These are phyloP conservation scores for Anarsia innoxiella DNA, from an alignment of 2,888 invertebrate genomes.

Conservation along the genomic window DNA sequence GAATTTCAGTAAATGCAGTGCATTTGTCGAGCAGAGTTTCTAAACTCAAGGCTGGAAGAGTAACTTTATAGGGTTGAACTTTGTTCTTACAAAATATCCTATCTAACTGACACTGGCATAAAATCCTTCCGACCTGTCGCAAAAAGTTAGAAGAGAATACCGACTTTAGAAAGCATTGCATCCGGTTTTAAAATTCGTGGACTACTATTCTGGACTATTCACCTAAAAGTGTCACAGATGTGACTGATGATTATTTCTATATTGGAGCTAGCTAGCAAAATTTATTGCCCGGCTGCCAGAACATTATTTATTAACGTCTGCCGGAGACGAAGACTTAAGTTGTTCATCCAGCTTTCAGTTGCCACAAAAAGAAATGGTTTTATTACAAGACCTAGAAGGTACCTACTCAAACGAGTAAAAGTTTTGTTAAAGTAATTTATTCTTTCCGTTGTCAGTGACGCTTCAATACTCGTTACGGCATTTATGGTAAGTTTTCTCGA, in stretches of 20 bases:
- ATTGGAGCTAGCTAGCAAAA: not conserved
- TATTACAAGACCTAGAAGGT: too few species aligned
- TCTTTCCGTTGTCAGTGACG: too few species aligned
- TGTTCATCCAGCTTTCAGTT: conserved; percentile 7
- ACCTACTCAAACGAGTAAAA: too few species aligned
- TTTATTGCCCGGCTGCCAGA: conserved; percentile 5
- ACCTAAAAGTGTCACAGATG: not conserved
- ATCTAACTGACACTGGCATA: too few species aligned
- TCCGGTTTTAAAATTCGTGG: not conserved
- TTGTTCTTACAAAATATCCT: not conserved
- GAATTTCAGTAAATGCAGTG: conserved; percentile 9
- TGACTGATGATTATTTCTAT: conserved; percentile 5
- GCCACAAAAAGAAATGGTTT: too few species aligned
- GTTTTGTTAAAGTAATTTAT: too few species aligned
- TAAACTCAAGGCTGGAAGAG: not conserved
- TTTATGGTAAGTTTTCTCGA: too few species aligned
- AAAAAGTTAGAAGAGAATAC: too few species aligned
- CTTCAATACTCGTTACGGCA: too few species aligned
- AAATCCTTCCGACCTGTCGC: too few species aligned
- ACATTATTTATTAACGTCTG: conserved; percentile 5
- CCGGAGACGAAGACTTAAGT: not conserved
- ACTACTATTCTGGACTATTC: not conserved
- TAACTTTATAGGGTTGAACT: conserved; percentile 4
- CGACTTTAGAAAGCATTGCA: conserved; percentile 4
- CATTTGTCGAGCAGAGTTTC: conserved; percentile 4